Percentiles rank a stretch among this genome's conserved stretches.
Evolutionary conservation across 2,797 vertebrate species (phyloP).

Genomic region (Epinephelus awoara): DNA sequence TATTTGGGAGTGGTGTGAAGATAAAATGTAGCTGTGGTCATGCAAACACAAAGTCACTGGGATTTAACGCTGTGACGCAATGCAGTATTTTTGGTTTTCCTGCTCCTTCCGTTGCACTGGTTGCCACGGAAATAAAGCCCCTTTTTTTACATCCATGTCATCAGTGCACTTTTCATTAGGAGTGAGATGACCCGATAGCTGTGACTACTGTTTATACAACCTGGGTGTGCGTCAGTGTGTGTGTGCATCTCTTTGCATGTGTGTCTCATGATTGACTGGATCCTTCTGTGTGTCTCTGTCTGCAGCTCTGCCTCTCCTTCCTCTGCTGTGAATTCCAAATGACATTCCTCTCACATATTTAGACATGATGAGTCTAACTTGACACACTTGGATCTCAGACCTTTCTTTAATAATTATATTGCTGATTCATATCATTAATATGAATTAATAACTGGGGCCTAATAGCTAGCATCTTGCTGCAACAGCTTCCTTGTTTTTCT

Average conservation of each 20-base stretch:
- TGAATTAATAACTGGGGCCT: too few relatives aligned
- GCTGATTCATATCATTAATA: too few relatives aligned
- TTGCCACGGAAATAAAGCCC: slow-evolving; percentile 77
- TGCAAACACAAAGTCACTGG: slow-evolving; percentile 51
- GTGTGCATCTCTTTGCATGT: slow-evolving; percentile 18
- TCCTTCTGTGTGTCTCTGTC: slow-evolving; percentile 11
- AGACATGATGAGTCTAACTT: slow-evolving; percentile 64
- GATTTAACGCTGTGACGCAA: slow-evolving; percentile 69
- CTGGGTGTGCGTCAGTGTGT: slow-evolving; percentile 27
- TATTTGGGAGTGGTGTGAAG: slow-evolving; percentile 15
- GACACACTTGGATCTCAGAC: slow-evolving; percentile 69
- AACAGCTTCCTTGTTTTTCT: too few relatives aligned
- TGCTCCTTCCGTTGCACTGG: slow-evolving; percentile 52
- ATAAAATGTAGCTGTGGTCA: slow-evolving; percentile 27
- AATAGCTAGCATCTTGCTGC: too few relatives aligned
- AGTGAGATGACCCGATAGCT: slow-evolving; percentile 49
- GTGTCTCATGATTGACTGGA: slow-evolving; percentile 29
- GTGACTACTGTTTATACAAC: slow-evolving; percentile 65
- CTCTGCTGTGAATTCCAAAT: slow-evolving; percentile 57
- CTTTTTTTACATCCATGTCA: slow-evolving; percentile 63
- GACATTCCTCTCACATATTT: slow-evolving; percentile 68
- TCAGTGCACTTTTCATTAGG: slow-evolving; percentile 72
- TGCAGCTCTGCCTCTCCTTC: slow-evolving; percentile 19
- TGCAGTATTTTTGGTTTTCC: slow-evolving; percentile 70
- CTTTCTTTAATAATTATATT: slow-evolving; percentile 26